Percentiles rank a stretch among this genome's conserved stretches.
Conservation (phyloP, 2,797 vertebrate species). For the Sebastes variabilis region DNA sequence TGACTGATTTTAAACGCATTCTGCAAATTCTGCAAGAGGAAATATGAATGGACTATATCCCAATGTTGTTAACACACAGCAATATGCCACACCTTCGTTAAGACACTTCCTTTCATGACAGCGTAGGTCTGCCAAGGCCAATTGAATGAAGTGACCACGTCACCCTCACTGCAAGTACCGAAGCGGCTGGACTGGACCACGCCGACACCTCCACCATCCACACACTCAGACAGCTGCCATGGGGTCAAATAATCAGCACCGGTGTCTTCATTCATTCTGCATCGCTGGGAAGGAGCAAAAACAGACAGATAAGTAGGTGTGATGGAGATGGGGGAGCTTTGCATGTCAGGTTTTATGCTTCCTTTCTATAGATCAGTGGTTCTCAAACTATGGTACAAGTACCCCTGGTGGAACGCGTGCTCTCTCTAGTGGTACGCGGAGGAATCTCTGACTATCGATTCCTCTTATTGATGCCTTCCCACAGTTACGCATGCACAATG, state of each 20-base stretch:
- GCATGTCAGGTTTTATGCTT: background rate
- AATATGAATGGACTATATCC: background rate
- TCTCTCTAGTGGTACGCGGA: too few relatives aligned
- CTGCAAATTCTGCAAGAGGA: background rate
- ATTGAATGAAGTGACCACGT: slow-evolving; percentile 88
- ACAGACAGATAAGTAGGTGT: background rate
- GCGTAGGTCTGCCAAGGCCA: slow-evolving; percentile 94
- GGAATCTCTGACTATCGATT: too few relatives aligned
- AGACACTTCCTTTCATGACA: slow-evolving; percentile 81
- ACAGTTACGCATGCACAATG: too few relatives aligned
- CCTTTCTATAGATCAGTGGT: background rate
- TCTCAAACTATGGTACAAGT: too few relatives aligned
- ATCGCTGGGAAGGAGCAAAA: slow-evolving; percentile 81
- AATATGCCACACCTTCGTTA: slow-evolving; percentile 86
- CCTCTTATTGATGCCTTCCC: too few relatives aligned
- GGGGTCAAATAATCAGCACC: slow-evolving; percentile 87
- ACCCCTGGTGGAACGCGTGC: fast-evolving
- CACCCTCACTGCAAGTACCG: slow-evolving; percentile 72
- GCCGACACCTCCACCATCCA: slow-evolving; percentile 91
- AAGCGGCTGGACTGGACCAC: slow-evolving; percentile 88
- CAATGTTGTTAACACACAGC: background rate
- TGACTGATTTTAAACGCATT: too few relatives aligned
- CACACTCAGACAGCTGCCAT: slow-evolving; percentile 86
- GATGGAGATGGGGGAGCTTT: background rate
- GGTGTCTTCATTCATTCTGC: slow-evolving; percentile 93